Base-by-base conservation (phyloP, 2,797 vertebrate genomes). In the Sandelia bainsii region DNA sequence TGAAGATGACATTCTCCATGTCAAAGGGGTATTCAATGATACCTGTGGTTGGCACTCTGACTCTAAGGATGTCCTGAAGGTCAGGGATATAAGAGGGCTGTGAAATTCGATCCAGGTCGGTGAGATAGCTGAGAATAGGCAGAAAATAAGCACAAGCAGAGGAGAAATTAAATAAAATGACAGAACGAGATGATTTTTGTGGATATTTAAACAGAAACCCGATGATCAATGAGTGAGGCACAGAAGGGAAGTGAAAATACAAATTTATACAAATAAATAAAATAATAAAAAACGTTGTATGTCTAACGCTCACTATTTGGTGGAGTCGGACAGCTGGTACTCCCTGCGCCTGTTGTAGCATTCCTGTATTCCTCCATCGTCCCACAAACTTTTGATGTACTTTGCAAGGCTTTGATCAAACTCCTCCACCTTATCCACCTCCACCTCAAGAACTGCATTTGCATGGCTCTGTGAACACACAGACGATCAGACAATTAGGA, bases 1-100 rank as follows among this genome's bases (percentile, higher is more conserved):
- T 96, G 91, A 98, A 97, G 80, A 96, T 89, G 84, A 94, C 96
- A 19, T 96, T 97, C 88, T 98, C 95, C 93, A 97, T 94, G 90
- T 97, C 93, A 69, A 97, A 98, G 0, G 95, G 95, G 70, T 97
- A 96, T 74, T 97, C 94, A 0, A 94, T 97, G 91, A 97, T 98
- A 62, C 96, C 96, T 0, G 95, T 97, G 51, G 95, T 95, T 45
- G 96, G 94, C 60, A 97, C 94, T 65, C 93, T 81, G 70, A 96
- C 95, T 70, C 96, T 91, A 65, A 98, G 95, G 80, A 96, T 94
- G 37, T 97, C 96, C 76, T 98, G 88, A 68, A 96, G 93, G 3
- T 93, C 94, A 3, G 96, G 96, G 37, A 98, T 17, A n/a, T 96
- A 97, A 0, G 80, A 89, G 0, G 93, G 87, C 62, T 90, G 66